phyloP scores from a whole-genome alignment of 2,113 vertebrate genomes.

The Noturus placidus region DNA sequence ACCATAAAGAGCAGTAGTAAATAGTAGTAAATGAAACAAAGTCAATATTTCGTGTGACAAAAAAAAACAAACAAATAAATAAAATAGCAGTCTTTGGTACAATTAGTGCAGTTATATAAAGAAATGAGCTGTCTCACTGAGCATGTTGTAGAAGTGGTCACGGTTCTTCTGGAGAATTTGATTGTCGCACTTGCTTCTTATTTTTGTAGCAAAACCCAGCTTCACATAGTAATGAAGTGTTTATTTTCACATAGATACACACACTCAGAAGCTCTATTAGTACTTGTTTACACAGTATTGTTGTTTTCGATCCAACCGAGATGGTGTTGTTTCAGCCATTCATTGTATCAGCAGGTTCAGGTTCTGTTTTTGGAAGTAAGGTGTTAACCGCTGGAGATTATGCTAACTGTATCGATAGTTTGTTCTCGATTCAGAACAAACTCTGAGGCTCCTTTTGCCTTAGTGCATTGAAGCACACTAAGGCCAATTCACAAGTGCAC shows the following conservation, averaged over 20 bases:
- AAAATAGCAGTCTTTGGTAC: too few relatives aligned
- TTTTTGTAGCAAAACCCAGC: too few relatives aligned
- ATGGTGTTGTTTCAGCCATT: not conserved
- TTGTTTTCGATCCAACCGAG: not conserved
- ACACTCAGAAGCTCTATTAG: not conserved
- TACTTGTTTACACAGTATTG: constrained; percentile 3
- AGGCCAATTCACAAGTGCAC: too few relatives aligned
- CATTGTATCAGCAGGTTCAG: not conserved
- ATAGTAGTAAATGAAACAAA: too few relatives aligned
- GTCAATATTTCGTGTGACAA: too few relatives aligned
- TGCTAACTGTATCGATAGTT: not conserved
- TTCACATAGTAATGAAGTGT: not conserved
- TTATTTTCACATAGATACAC: not conserved
- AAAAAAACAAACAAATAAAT: too few relatives aligned
- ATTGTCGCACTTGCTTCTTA: too few relatives aligned
- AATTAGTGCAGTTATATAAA: too few relatives aligned
- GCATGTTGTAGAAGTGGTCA: too few relatives aligned
- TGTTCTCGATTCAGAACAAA: not conserved
- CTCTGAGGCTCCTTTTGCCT: not conserved
- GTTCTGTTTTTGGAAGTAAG: not conserved
- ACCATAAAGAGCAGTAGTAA: too few relatives aligned
- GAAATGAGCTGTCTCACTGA: too few relatives aligned
- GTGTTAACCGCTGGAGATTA: not conserved
- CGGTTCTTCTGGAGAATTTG: too few relatives aligned
- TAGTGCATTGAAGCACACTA: not conserved